Percentiles rank a stretch among this genome's conserved stretches.
These are phyloP conservation scores for Cheumatopsyche charites DNA, from an alignment of 1,140 invertebrate species.

Conservation along the genomic window DNA sequence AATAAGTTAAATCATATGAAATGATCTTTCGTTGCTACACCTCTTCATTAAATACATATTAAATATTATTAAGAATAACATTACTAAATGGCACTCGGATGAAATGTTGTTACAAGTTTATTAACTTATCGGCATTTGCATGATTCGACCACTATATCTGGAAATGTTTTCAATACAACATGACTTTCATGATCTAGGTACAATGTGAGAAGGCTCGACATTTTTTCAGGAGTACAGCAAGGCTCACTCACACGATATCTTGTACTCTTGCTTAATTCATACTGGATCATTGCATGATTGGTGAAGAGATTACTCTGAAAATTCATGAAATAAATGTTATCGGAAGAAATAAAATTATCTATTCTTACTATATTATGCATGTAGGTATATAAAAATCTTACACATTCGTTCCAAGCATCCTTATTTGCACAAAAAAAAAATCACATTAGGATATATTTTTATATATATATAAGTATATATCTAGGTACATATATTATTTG, in stretches of 20 bases:
- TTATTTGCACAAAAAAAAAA: not conserved
- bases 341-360: not conserved
- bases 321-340: conserved; percentile 12
- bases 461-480: conserved; percentile 3
- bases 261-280: not conserved
- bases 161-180: not conserved
- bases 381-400: not conserved
- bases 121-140: conserved; percentile 35
- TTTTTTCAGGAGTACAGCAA: conserved; percentile 37
- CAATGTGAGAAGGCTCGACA: conserved; percentile 10
- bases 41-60: not conserved
- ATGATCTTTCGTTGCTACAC: conserved; percentile 6
- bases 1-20: no score
- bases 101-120: not conserved
- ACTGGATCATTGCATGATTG: conserved; percentile 40
- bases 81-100: conserved; percentile 12
- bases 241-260: not conserved
- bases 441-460: conserved; percentile 8
- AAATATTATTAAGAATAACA: not conserved
- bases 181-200: not conserved
- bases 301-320: conserved; percentile 31
- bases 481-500: no score
- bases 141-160: not conserved
- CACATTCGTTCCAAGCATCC: conserved; percentile 2
- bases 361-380: conserved; percentile 1